Base-by-base conservation (phyloP, 2,113 vertebrate species). In the Lutjanus erythropterus region DNA sequence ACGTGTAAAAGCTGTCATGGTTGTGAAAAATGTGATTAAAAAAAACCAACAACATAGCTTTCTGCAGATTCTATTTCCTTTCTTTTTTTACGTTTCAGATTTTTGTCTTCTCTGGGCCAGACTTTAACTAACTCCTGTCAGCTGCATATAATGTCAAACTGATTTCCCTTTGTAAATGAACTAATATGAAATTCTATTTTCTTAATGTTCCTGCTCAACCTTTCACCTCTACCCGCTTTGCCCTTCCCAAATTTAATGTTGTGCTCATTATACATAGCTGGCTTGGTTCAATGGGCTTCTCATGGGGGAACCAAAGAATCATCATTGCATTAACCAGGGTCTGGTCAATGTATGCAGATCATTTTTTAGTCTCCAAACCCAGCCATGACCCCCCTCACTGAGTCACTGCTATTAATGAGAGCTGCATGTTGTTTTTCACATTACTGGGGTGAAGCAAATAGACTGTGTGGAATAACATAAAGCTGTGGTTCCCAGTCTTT, bases 241-340 rank as follows among this genome's bases (percentile, higher is more conserved):
- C 0, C 58, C 42, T 50, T 41, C 44, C 52, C 47, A 75, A 76
- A 80, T 86, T 52, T 72, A 50, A 82, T 27, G 71, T 67, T 68
- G 55, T 71, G 50, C 71, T 86, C 79, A 89, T 92, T 86, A 87
- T 31, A 29, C 39, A 31, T 49, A 35, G 56, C 27, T 41, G 68
- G 60, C 23, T 56, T 33, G 55, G 31, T 68, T 78, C 68, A 47
- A 33, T 35, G 9, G 60, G 31, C 47, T 60, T 71, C 64, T 56
- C 72, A 68, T 49, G 72, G 52, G 65, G 66, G 78, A 86, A 78
- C 73, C 78, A 70, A 42, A 87, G 27, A 39, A 59, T n/a, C 53
- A 58, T 83, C 68, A 87, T 84, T 83, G 64, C 80, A 80, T 89
- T 80, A 78, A 19, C 52, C 0, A 25, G 18, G 33, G 52, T 70